These are phyloP conservation scores for Diploptera punctata DNA, from an alignment of 2,888 invertebrate genomes.

Conservation along the genomic window DNA sequence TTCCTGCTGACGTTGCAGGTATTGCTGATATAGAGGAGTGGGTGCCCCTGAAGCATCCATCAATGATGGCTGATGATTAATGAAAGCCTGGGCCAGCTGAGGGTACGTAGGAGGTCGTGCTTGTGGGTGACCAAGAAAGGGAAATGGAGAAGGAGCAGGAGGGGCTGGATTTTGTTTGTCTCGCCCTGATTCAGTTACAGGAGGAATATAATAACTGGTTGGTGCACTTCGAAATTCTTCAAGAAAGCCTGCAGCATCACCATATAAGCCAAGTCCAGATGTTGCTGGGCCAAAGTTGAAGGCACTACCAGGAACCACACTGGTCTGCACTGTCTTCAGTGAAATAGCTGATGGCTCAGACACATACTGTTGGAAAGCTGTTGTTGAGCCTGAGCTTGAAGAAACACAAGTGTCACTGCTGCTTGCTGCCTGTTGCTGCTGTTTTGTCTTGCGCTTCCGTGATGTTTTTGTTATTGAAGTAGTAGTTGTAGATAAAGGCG, in stretches of 20 bases:
- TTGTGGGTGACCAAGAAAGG: constrained; percentile 54
- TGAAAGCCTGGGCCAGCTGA: constrained; percentile 59
- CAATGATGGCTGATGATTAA: constrained; percentile 55
- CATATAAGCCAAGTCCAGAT: constrained; percentile 64
- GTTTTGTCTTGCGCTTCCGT: constrained; percentile 43
- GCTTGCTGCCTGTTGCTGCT: constrained; percentile 32
- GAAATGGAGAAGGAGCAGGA: constrained; percentile 53
- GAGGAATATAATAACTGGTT: constrained; percentile 64
- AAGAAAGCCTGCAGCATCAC: constrained; percentile 70
- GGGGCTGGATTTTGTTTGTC: constrained; percentile 58
- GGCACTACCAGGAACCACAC: constrained; percentile 81
- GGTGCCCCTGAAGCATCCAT: constrained; percentile 63
- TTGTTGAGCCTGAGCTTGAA: constrained; percentile 44
- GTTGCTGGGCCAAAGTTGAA: constrained; percentile 82
- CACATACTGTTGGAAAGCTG: constrained; percentile 66
- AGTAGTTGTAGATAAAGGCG: constrained; percentile 13
- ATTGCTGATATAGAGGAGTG: constrained; percentile 73
- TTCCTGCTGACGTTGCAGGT: constrained; percentile 68
- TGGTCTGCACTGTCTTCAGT: constrained; percentile 63
- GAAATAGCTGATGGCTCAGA: constrained; percentile 59
- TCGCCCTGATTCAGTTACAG: constrained; percentile 36
- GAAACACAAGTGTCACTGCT: constrained; percentile 9
- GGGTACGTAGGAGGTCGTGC: constrained; percentile 62
- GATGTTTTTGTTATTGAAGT: constrained; percentile 40
- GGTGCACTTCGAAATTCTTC: constrained; percentile 70